phyloP scores from a whole-genome alignment of 2,888 invertebrate genomes.

The Atethmia centrago region DNA sequence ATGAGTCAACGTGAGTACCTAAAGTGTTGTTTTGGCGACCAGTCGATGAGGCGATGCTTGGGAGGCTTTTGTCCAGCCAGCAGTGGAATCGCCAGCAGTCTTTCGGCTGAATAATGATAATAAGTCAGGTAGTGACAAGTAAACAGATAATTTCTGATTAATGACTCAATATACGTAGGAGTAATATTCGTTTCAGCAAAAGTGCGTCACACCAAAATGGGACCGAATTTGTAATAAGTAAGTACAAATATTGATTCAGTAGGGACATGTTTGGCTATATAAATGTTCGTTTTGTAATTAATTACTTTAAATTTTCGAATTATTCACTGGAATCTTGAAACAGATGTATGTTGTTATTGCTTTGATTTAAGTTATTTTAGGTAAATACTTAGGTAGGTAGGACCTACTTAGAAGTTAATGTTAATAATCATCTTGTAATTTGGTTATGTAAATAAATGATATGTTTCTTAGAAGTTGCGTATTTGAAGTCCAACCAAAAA shows the following conservation, averaged over 20 bases:
- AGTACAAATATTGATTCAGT: slow-evolving; percentile 45
- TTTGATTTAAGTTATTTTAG: slow-evolving; percentile 14
- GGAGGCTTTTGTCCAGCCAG: no score
- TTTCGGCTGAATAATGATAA: background rate
- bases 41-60: no score
- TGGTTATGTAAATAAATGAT: no score
- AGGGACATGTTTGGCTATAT: background rate
- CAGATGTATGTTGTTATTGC: background rate
- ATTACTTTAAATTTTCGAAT: slow-evolving; percentile 23
- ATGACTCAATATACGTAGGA: background rate
- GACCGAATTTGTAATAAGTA: slow-evolving; percentile 1
- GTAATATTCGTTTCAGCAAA: background rate
- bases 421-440: no score
- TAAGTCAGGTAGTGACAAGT: background rate
- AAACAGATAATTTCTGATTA: background rate
- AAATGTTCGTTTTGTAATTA: slow-evolving; percentile 13
- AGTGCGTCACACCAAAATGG: slow-evolving; percentile 32
- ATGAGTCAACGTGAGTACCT: no score
- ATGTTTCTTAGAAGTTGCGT: no score
- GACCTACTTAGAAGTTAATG: background rate
- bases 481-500: background rate
- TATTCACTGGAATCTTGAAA: slow-evolving; percentile 10
- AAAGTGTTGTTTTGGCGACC: no score
- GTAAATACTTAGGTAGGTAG: background rate
- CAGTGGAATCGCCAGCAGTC: no score